phyloP scores from a whole-genome alignment of 2,888 invertebrate species.

The Leptinotarsa peninsularis region DNA sequence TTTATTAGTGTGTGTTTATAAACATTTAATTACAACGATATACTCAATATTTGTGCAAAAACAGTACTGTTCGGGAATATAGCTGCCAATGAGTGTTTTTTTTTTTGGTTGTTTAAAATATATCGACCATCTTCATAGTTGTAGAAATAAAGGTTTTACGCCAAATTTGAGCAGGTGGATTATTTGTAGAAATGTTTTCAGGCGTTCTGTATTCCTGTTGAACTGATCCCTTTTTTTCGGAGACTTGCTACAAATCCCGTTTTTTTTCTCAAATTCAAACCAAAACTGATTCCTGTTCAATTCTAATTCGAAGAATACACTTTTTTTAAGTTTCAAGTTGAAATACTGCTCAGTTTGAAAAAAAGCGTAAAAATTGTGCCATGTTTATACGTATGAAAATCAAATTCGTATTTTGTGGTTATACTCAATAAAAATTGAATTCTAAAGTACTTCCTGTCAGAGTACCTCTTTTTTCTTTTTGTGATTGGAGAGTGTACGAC shows the following conservation, averaged over 20 bases:
- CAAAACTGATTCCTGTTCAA: constrained; percentile 20
- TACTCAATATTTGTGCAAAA: constrained; percentile 60
- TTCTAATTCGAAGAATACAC: constrained; percentile 4
- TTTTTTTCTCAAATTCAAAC: no score
- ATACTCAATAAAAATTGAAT: constrained; percentile 44
- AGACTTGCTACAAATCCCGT: no score
- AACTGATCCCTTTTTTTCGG: no score
- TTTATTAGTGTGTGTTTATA: constrained; percentile 55
- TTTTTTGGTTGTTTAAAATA: constrained; percentile 17
- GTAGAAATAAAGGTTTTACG: no score
- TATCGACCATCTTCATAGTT: no score
- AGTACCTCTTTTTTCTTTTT: constrained; percentile 44
- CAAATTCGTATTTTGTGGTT: constrained; percentile 33
- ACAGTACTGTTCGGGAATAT: constrained; percentile 52
- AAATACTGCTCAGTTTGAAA: constrained; percentile 29
- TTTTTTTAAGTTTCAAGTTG: constrained; percentile 17
- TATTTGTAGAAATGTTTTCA: background rate
- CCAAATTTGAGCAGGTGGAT: background rate
- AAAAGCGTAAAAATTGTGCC: constrained; percentile 41
- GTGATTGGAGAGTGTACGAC: constrained; percentile 52
- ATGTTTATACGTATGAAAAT: constrained; percentile 40
- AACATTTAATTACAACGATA: constrained; percentile 59
- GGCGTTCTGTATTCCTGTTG: background rate
- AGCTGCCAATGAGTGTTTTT: constrained; percentile 52
- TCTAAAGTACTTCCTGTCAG: constrained; percentile 51